A percentile compares a stretch with the other conserved stretches of the same genome.
Evolutionary conservation across 2,113 vertebrate species (phyloP).

Genomic region (Nycticebus coucang): DNA sequence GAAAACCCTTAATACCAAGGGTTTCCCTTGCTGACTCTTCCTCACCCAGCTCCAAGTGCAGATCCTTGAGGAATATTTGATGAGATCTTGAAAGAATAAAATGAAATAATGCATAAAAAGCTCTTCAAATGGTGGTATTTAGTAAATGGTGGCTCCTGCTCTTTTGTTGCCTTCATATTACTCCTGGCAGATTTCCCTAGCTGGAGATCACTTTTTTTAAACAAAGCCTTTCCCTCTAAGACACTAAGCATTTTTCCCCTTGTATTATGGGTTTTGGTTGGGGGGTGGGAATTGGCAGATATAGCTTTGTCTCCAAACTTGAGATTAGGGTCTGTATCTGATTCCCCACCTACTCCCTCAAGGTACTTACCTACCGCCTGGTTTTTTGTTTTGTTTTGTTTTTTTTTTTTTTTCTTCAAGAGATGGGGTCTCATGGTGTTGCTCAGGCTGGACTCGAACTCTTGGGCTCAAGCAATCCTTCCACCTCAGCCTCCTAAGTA

Average conservation of each 20-base stretch:
- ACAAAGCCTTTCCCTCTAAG: not conserved
- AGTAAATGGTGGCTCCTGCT: not conserved
- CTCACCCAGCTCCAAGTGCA: no score
- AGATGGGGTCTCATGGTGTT: not conserved
- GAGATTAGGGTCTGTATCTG: not conserved
- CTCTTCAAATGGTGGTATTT: not conserved
- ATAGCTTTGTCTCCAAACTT: conserved; percentile 26
- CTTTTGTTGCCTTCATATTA: not conserved
- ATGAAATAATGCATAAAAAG: not conserved
- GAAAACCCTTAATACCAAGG: no score
- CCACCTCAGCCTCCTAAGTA: not conserved
- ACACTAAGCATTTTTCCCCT: not conserved
- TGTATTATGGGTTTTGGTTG: not conserved
- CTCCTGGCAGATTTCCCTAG: not conserved
- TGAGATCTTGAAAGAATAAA: not conserved
- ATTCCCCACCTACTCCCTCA: not conserved
- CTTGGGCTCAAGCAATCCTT: not conserved
- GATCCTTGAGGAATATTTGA: not conserved
- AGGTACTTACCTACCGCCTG: not conserved
- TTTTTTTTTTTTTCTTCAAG: not conserved
- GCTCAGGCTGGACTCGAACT: not conserved
- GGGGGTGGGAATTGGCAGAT: not conserved
- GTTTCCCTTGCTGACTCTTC: no score
- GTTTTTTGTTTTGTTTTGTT: not conserved
- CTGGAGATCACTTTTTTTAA: not conserved